Conservation (phyloP, 2,797 vertebrate genomes). For the Bovichtus variegatus region DNA sequence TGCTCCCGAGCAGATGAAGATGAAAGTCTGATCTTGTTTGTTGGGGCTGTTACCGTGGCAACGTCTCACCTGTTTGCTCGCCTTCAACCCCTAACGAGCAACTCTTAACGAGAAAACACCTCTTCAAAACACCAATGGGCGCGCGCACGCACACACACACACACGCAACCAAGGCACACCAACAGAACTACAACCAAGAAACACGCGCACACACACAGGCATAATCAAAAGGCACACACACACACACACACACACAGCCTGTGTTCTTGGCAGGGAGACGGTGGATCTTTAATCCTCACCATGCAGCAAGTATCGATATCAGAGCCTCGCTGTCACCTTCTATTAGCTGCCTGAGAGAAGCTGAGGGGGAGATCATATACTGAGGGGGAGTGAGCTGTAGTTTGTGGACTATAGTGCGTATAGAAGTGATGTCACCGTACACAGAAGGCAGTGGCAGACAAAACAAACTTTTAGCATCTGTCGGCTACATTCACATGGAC, state of each 20-base stretch:
- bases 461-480: background rate
- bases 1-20: slow-evolving; percentile 64
- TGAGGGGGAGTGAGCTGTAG: slow-evolving; percentile 27
- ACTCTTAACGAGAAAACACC: slow-evolving; percentile 74
- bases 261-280: slow-evolving; percentile 82
- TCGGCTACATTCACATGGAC: background rate
- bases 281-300: slow-evolving; percentile 93
- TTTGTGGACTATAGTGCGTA: background rate
- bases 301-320: slow-evolving; percentile 93
- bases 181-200: background rate
- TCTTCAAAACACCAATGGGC: slow-evolving; percentile 51
- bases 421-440: background rate
- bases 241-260: slow-evolving; percentile 22
- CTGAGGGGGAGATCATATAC: slow-evolving; percentile 39
- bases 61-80: slow-evolving; percentile 72
- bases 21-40: slow-evolving; percentile 75
- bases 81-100: slow-evolving; percentile 72
- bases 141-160: slow-evolving; percentile 4
- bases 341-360: slow-evolving; percentile 87
- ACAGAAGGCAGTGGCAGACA: background rate
- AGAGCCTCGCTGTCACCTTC: slow-evolving; percentile 93
- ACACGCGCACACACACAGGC: slow-evolving; percentile 14
- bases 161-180: background rate
- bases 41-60: slow-evolving; percentile 56
- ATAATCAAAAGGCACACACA: slow-evolving; percentile 44